Percentiles rank a stretch among this genome's conserved stretches.
Evolutionary conservation across 2,797 vertebrate genomes (phyloP).

Genomic region (Remorina albescens): DNA sequence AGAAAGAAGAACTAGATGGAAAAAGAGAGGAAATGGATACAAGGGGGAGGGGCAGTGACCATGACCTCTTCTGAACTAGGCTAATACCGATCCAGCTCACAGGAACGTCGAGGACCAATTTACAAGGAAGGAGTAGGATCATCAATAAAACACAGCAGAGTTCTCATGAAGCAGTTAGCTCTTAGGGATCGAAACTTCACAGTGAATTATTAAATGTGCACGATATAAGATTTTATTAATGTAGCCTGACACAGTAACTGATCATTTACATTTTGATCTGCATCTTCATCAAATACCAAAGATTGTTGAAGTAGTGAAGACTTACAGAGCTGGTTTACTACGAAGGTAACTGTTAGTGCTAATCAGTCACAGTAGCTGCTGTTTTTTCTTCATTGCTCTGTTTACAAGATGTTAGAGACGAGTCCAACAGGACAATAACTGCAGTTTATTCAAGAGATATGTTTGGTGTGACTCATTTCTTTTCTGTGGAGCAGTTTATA

Average conservation of each 20-base stretch:
- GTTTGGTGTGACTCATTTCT: too few relatives aligned
- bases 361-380: too few relatives aligned
- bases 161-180: constrained; percentile 31
- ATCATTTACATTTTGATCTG: background rate
- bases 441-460: too few relatives aligned
- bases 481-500: too few relatives aligned
- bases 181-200: constrained; percentile 22
- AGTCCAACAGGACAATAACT: too few relatives aligned
- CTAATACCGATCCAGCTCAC: constrained; percentile 52
- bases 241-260: background rate
- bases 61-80: constrained; percentile 65
- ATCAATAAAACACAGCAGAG: constrained; percentile 36
- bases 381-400: too few relatives aligned
- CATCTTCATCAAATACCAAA: background rate
- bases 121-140: constrained; percentile 39
- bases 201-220: constrained; percentile 5
- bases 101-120: constrained; percentile 72
- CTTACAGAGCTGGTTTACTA: too few relatives aligned
- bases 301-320: background rate
- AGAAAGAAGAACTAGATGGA: constrained; percentile 4
- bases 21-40: background rate
- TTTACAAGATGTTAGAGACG: too few relatives aligned
- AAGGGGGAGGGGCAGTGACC: constrained; percentile 46
- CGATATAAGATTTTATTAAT: background rate
- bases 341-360: too few relatives aligned